These are phyloP conservation scores for Capitella teleta DNA, from an alignment of 1,140 invertebrate genomes.

Conservation along the genomic window DNA sequence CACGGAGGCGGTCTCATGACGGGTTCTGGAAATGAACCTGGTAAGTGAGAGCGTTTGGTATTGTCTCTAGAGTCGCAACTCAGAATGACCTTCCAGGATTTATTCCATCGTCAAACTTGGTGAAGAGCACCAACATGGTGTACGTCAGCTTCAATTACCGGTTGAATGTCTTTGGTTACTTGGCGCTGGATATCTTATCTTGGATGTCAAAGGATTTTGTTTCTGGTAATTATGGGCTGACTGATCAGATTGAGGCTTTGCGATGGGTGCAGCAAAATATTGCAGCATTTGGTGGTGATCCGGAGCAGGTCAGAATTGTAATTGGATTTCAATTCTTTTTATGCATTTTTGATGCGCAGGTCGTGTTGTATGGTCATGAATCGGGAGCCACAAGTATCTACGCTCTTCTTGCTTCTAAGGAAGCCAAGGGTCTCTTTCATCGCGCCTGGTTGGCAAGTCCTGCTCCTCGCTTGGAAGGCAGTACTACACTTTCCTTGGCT, in stretches of 20 bases:
- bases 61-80: no score
- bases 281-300: conserved; percentile 22
- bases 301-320: conserved; percentile 6
- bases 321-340: neutral
- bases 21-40: neutral
- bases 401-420: conserved; percentile 2
- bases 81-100: no score
- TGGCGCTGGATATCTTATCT: conserved; percentile 3
- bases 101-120: no score
- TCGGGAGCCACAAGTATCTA: conserved; percentile 9
- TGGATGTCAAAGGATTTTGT: neutral
- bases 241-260: conserved; percentile 49
- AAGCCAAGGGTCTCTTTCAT: conserved; percentile 2
- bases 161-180: conserved; percentile 4
- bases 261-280: conserved; percentile 52
- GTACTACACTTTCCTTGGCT: neutral
- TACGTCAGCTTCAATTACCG: conserved; percentile 6
- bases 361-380: conserved; percentile 6
- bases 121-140: neutral
- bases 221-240: conserved; percentile 5
- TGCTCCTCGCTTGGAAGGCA: neutral
- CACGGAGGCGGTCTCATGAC: conserved; percentile 9
- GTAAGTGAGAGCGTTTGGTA: neutral
- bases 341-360: neutral
- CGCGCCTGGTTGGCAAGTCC: conserved; percentile 6